phyloP scores from a whole-genome alignment of 2,797 vertebrate genomes.

The Limnodromus scolopaceus region DNA sequence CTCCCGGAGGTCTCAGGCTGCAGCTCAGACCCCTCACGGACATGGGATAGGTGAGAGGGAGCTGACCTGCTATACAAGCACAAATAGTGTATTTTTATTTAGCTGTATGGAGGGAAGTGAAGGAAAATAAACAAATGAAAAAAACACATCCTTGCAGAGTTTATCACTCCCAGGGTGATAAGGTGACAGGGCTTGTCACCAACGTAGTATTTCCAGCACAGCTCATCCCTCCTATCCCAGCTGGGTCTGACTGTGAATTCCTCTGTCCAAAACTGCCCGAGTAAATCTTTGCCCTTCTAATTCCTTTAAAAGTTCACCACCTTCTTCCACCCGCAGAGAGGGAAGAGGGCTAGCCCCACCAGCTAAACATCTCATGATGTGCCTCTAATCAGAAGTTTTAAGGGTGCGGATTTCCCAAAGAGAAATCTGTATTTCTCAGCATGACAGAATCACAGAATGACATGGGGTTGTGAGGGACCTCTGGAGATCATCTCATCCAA shows the following conservation, averaged over 20 bases:
- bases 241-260: background rate
- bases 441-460: too few species aligned
- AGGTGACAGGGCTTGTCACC: background rate
- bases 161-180: background rate
- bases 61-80: background rate
- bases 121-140: too few species aligned
- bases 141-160: background rate
- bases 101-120: background rate
- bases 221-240: background rate
- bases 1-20: background rate
- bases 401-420: background rate
- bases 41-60: background rate
- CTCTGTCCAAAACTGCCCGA: background rate
- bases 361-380: background rate
- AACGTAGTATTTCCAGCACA: background rate
- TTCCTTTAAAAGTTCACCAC: background rate
- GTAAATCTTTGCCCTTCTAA: background rate
- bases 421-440: background rate
- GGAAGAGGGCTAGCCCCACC: background rate
- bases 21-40: background rate
- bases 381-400: background rate
- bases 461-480: too few species aligned
- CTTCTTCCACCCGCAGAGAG: background rate
- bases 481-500: too few species aligned
- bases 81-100: background rate